Evolutionary conservation across 2,797 vertebrate species (phyloP), one percentile per base, ranked within the genome.

Genomic region (Potorous gilbertii): DNA sequence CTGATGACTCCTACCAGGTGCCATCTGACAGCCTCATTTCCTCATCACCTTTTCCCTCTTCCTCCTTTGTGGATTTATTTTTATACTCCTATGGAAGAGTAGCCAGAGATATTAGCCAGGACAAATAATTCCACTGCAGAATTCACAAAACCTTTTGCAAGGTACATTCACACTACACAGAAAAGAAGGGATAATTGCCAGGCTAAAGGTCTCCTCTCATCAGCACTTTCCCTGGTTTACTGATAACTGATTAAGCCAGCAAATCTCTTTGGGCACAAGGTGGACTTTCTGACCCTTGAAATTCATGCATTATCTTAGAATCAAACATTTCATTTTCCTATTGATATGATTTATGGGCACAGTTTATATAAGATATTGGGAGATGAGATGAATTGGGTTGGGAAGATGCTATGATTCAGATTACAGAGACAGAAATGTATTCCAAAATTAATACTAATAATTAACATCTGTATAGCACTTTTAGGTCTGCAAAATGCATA

Each of bases 61-160:
- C 18, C n/a, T 94, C 90, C 46, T 95, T 90, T 29, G 40, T 18
- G 54, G 50, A 2, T 91, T 92, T 96, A 54, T 92, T 59, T 91
- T 87, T 90, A 74, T 59, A 87, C 8, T 93, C 54, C 28, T 89
- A 55, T 31, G 52, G 56, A 8, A 8, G 55, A 90, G 95, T 96
- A 95, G 55, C 40, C 46, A 52, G 50, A 94, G 92, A 55, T 92
- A 54, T 50, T 55, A 29, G 93, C 93, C 13, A 93, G 89, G 54
- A 96, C 56, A 95, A 74, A 95, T 54, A 66, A 55, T 95, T 94
- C 81, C 34, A 95, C 31, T 55, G 27, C 57, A 55, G 90, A 94
- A 27, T 89, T 96, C 56, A 96, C 31, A 87, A 90, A 92, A 29
- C n/a, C 40, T 96, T 54, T 94, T 94, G 89, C 29, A 54, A 10